Evolutionary conservation across 2,888 invertebrate genomes (phyloP), one percentile per base, ranked within the genome.

Genomic region (Notodonta dromedarius): DNA sequence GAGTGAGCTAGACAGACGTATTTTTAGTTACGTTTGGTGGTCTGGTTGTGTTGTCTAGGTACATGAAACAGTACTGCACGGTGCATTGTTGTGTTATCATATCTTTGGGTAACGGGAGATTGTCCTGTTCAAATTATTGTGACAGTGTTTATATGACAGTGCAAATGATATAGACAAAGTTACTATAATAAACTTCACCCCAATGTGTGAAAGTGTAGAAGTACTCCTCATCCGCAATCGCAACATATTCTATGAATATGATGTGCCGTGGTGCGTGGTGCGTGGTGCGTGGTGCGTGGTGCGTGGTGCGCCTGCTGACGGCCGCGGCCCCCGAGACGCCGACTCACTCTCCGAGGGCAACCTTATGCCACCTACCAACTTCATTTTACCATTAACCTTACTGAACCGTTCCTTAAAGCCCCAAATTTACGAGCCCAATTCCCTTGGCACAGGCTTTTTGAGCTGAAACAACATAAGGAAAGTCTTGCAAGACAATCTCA

Each of bases 401-500:
- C 24, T 40, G 46, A 12, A 40, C 4, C 2, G 13, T 13, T 5
- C 40, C 69, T 69, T 80, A 78, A 39, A 0, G 5, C 0, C 0
- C 0, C 0, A 4, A 0, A 0, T 0, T 60, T 74, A 86, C 69
- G 67, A 76, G 57, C 59, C 12, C 76, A 60, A 69, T 60, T 86
- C 16, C 66, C 8, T 0, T 55, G 59, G 7, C 67, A 64, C 60
- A 63, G 66, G 67, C 59, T 61, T 63, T 65, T 57, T 62, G 62
- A 67, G 62, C 56, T 59, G 58, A 59, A 63, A 64, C 68, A 71
- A 73, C 73, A 70, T 69, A 61, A 60, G 68, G 58, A 66, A 62
- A 64, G 74, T 76, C 74, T 79, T 78, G 79, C 78, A 76, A 84
- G 83, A 85, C 89, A 89, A 90, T 90, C 89, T 90, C 85, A 89